A percentile compares a stretch with the other conserved stretches of the same genome.
Conservation (phyloP, 1,140 invertebrate species). For the Camponotus vicinus region DNA sequence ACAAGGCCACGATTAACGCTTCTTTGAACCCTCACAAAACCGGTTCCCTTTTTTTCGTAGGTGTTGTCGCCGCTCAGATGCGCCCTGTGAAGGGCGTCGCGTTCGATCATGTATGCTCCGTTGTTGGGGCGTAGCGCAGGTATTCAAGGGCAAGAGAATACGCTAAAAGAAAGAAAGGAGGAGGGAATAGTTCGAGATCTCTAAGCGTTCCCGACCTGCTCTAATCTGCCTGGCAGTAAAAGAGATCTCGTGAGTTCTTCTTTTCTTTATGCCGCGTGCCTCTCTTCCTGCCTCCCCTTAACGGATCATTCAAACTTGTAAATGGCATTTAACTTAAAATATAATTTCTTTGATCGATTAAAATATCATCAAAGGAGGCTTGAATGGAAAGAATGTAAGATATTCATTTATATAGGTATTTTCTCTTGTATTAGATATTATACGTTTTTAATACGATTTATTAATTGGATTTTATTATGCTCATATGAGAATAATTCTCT, state of each 20-base stretch:
- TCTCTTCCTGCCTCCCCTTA: neutral
- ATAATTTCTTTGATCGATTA: slow-evolving; percentile 62
- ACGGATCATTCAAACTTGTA: slow-evolving; percentile 58
- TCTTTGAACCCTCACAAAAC: slow-evolving; percentile 59
- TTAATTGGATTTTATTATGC: too few species aligned
- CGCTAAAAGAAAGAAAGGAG: neutral
- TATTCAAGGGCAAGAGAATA: slow-evolving; percentile 72
- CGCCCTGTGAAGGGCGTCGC: slow-evolving; percentile 46
- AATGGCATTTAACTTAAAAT: slow-evolving; percentile 63
- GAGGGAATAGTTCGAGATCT: slow-evolving; percentile 35
- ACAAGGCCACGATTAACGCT: slow-evolving; percentile 51
- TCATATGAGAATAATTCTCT: too few species aligned
- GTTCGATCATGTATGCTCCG: slow-evolving; percentile 42
- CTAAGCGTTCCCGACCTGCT: slow-evolving; percentile 70
- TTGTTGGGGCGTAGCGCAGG: slow-evolving; percentile 61
- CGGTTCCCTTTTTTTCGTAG: slow-evolving; percentile 62
- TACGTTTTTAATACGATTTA: too few species aligned
- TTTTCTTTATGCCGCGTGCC: neutral
- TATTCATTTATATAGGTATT: neutral
- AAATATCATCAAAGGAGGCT: neutral
- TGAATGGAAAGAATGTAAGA: neutral
- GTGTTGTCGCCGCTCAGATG: slow-evolving; percentile 62
- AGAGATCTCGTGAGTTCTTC: slow-evolving; percentile 48
- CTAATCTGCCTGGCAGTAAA: slow-evolving; percentile 70
- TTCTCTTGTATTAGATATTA: too few species aligned